Evolutionary conservation across 2,888 invertebrate species (phyloP).

Genomic region (Sinohyriopsis cumingii): DNA sequence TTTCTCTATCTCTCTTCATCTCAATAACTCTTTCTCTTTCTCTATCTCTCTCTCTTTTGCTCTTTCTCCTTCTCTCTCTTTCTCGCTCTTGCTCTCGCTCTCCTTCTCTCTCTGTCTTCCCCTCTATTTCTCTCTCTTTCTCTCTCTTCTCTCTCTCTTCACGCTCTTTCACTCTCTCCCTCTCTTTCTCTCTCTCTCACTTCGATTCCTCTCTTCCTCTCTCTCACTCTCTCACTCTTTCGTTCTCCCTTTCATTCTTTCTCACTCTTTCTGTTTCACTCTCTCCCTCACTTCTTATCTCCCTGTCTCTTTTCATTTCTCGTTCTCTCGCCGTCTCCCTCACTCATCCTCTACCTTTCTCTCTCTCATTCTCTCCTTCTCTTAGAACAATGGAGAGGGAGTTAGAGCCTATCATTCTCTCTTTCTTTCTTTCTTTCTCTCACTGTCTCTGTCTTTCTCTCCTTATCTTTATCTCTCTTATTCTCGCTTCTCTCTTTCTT

Average conservation of each 20-base stretch:
- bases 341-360: not conserved
- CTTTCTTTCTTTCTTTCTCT: too few relatives aligned
- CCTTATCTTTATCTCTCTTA: conserved; percentile 5
- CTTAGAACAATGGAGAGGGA: not conserved
- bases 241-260: too few relatives aligned
- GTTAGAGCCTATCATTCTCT: not conserved
- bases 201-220: not conserved
- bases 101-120: too few relatives aligned
- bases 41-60: conserved; percentile 1
- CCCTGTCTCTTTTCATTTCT: conserved; percentile 1
- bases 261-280: too few relatives aligned
- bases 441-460: too few relatives aligned
- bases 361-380: not conserved
- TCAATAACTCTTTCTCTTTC: too few relatives aligned
- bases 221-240: conserved; percentile 1
- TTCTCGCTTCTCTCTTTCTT: not conserved
- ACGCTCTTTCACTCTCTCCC: too few relatives aligned
- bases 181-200: not conserved
- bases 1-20: too few relatives aligned
- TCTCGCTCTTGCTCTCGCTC: too few relatives aligned
- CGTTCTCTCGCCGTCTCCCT: too few relatives aligned
- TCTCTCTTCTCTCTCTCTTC: too few relatives aligned
- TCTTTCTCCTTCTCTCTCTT: conserved; percentile 2
- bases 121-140: too few relatives aligned
- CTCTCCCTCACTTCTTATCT: not conserved